A percentile compares a stretch with the other conserved stretches of the same genome.
These are phyloP conservation scores for Drosophila nigricruria DNA, from an alignment of 2,888 invertebrate genomes.

Conservation along the genomic window DNA sequence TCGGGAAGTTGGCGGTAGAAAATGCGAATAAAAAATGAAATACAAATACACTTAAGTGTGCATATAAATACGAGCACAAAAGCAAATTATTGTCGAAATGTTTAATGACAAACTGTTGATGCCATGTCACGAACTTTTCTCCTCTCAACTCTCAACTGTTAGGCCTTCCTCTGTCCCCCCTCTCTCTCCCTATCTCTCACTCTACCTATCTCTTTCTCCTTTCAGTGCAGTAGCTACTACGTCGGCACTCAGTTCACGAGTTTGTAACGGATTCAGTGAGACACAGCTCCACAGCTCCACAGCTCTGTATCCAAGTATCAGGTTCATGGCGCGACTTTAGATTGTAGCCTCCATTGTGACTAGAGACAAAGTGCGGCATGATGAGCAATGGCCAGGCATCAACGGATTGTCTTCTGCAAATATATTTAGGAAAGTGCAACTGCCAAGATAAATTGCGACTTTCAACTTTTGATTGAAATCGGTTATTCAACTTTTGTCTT, in stretches of 20 bases:
- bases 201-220: neutral
- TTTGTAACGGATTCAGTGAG: constrained; percentile 78
- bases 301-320: constrained; percentile 44
- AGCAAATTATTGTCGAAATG: constrained; percentile 85
- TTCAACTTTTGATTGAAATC: constrained; percentile 48
- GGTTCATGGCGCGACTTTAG: constrained; percentile 46
- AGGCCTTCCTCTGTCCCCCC: too few species aligned
- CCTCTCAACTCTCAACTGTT: constrained; percentile 14
- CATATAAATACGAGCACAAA: constrained; percentile 69
- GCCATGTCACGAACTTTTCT: constrained; percentile 84
- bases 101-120: constrained; percentile 85
- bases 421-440: constrained; percentile 52
- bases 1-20: constrained; percentile 58
- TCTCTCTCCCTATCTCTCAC: neutral
- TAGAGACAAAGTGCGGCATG: constrained; percentile 33
- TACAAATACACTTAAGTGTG: constrained; percentile 27
- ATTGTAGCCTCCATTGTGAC: constrained; percentile 37
- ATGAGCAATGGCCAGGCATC: constrained; percentile 58
- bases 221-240: constrained; percentile 33
- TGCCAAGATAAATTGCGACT: constrained; percentile 47
- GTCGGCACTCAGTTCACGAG: constrained; percentile 75
- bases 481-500: constrained; percentile 48
- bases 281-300: neutral
- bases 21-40: constrained; percentile 49
- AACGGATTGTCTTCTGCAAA: constrained; percentile 40